phyloP scores from a whole-genome alignment of 1,140 invertebrate genomes.

The Macrotrachela quadricornifera region DNA sequence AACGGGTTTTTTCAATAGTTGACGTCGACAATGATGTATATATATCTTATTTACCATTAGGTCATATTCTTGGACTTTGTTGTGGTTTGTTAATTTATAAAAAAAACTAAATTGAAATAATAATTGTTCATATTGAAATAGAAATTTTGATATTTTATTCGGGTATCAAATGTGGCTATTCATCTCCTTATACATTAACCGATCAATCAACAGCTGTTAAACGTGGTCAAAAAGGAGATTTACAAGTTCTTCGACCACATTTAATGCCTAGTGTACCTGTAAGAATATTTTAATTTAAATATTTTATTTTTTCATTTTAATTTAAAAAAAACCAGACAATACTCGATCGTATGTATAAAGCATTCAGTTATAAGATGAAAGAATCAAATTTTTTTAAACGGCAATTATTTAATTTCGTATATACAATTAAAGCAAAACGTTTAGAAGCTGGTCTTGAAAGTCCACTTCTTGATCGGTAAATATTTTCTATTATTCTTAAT shows the following conservation, averaged over 20 bases:
- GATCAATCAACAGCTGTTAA: conserved; percentile 84
- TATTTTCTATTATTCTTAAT: neutral
- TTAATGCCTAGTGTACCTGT: conserved; percentile 84
- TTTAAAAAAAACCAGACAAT: conserved; percentile 55
- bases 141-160: conserved; percentile 36
- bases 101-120: too few relatives aligned
- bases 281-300: conserved; percentile 11
- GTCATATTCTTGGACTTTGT: conserved; percentile 85
- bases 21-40: conserved; percentile 38
- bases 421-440: conserved; percentile 38
- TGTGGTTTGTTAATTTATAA: conserved; percentile 18
- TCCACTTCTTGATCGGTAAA: neutral
- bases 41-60: conserved; percentile 80
- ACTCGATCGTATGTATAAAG: conserved; percentile 80
- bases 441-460: conserved; percentile 6
- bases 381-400: conserved; percentile 48
- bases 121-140: too few relatives aligned
- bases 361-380: conserved; percentile 68
- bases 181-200: conserved; percentile 74
- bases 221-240: conserved; percentile 57
- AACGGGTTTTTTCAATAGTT: conserved; percentile 36
- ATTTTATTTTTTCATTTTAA: conserved; percentile 1
- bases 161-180: conserved; percentile 82
- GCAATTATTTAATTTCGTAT: conserved; percentile 52
- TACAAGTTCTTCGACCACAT: conserved; percentile 65